Evolutionary conservation across 2,888 invertebrate genomes (phyloP).

Genomic region (Rhagium mordax): DNA sequence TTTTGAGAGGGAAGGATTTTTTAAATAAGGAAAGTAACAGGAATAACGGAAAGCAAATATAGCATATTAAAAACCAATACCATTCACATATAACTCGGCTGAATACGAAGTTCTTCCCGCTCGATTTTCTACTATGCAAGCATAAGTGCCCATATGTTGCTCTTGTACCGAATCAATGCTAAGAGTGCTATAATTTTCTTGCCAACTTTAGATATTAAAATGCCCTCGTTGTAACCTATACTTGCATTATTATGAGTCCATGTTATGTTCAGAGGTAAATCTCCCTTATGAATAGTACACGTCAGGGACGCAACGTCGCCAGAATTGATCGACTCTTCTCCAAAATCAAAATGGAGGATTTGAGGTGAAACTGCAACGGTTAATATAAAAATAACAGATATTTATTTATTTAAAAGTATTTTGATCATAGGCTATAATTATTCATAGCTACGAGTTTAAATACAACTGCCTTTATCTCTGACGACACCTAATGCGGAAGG

Average conservation of each 20-base stretch:
- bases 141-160: constrained; percentile 74
- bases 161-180: constrained; percentile 75
- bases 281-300: constrained; percentile 82
- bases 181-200: constrained; percentile 77
- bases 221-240: constrained; percentile 71
- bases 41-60: not conserved
- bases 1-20: not conserved
- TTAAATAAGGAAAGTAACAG: not conserved
- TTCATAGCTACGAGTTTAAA: no score
- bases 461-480: no score
- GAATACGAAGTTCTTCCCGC: constrained; percentile 72
- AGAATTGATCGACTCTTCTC: constrained; percentile 76
- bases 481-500: no score
- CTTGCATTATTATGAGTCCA: constrained; percentile 81
- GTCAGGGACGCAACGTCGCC: constrained; percentile 80
- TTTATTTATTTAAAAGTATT: no score
- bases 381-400: not conserved
- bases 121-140: constrained; percentile 72
- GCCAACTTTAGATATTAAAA: constrained; percentile 74
- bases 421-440: no score
- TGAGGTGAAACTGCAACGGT: constrained; percentile 70
- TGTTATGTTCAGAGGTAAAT: constrained; percentile 80
- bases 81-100: constrained; percentile 72
- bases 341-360: constrained; percentile 75
- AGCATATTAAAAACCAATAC: constrained; percentile 67